Base-by-base conservation (phyloP, 2,888 invertebrate genomes). In the Heliothis peltigera region DNA sequence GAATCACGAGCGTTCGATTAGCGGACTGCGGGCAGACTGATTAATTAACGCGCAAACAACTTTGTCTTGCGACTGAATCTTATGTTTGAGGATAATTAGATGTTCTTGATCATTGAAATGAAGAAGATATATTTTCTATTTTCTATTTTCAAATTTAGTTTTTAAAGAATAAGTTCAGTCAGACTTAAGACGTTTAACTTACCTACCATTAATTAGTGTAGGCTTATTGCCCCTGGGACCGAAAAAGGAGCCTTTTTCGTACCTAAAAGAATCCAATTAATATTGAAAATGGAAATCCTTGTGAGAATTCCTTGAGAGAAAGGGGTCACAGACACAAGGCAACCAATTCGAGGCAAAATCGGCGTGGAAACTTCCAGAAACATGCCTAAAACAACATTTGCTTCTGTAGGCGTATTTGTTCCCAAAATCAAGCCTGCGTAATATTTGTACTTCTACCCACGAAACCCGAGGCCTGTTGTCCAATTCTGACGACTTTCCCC, bases 401-500 rank as follows among this genome's bases (percentile, higher is more conserved):
- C 2, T 25, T 3, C 43, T 25, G 7, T 15, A 21, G n/a, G 15
- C 39, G 7, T 59, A 53, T 59, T 60, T 58, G 51, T 46, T 17
- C 44, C 39, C 4, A 60, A 51, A 48, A 64, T n/a, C 53, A 48
- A 56, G 47, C 49, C 25, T 8, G 2, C 52, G 55, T 39, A 73
- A 72, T 77, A 79, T 79, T 81, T 75, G 80, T 75, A 71, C 60
- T 65, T 74, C 60, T 62, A 69, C 72, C 81, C 75, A 76, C 82
- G 78, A 77, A 77, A 75, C 77, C 32, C 78, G 61, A 64, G 79
- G 70, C 78, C 76, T 75, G 61, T 79, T 80, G 64, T 68, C 80
- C 80, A 77, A 85, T 84, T 82, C 77, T 62, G 56, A 66, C 73
- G 57, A 69, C 62, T 76, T 67, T 77, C 83, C 82, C 84, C 81